A percentile compares a stretch with the other conserved stretches of the same genome.
Conservation (phyloP, 2,797 vertebrate genomes). For the Pipistrellus pygmaeus region DNA sequence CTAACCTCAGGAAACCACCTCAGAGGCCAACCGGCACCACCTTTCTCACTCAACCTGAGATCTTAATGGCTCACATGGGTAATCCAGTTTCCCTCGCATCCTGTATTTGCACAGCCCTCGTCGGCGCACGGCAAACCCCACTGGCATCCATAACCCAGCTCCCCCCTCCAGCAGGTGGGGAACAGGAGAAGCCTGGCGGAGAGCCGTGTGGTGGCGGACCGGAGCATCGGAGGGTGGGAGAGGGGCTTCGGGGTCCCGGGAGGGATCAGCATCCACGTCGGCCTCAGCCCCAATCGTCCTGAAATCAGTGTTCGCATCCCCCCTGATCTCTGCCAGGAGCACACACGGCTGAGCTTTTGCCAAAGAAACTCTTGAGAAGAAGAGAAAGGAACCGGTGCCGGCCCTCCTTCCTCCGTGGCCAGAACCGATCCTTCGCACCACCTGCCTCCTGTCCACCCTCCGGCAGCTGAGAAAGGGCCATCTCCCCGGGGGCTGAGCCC, state of each 20-base stretch:
- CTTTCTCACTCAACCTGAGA: too few relatives aligned
- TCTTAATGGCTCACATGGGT: fast-evolving
- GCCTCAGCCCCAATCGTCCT: not conserved
- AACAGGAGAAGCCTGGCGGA: too few relatives aligned
- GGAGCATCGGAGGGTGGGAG: fast-evolving
- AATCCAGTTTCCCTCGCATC: fast-evolving
- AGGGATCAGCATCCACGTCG: fast-evolving
- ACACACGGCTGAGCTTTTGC: not conserved
- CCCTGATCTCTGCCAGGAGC: not conserved
- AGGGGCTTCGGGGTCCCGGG: not conserved
- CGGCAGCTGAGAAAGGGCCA: not conserved
- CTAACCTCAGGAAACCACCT: not conserved
- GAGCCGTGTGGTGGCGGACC: too few relatives aligned
- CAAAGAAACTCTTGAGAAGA: not conserved
- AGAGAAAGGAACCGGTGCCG: not conserved
- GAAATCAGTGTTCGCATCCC: not conserved
- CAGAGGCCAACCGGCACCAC: fast-evolving
- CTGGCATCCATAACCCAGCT: not conserved
- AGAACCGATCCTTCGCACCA: too few relatives aligned
- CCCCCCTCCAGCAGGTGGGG: not conserved
- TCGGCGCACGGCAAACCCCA: not conserved
- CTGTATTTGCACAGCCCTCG: too few relatives aligned
- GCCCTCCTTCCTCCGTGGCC: too few relatives aligned
- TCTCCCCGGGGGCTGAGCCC: not conserved
- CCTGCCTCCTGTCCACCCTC: fast-evolving